Conservation (phyloP, 2,888 invertebrate species). For the Choristoneura rosaceana region DNA sequence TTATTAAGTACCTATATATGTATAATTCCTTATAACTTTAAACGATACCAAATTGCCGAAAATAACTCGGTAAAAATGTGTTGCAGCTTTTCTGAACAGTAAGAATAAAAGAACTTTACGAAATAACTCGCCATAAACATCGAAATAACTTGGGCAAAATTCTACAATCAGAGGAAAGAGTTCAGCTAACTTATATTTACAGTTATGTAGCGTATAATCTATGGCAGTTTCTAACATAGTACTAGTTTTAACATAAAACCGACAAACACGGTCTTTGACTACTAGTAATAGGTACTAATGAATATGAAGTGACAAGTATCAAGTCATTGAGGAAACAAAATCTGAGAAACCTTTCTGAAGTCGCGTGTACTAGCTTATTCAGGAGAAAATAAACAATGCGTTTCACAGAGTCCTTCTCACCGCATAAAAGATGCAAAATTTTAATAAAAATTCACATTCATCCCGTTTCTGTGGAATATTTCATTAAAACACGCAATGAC, state of each 20-base stretch:
- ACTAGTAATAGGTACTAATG: not conserved
- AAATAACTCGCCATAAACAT: no score
- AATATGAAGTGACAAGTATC: not conserved
- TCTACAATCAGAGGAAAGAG: no score
- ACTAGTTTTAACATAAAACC: not conserved
- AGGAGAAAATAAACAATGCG: conserved; percentile 48
- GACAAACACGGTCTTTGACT: not conserved
- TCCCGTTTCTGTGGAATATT: conserved; percentile 72
- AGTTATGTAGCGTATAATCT: no score
- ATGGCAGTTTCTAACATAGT: not conserved
- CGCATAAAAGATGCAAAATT: conserved; percentile 75
- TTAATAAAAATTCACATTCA: conserved; percentile 68
- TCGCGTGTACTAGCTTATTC: conserved; percentile 38
- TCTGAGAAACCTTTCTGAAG: not conserved
- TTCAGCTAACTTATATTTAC: no score
- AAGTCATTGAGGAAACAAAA: not conserved
- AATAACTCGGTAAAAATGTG: no score
- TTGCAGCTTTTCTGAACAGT: no score
- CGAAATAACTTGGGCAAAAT: no score
- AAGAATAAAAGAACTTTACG: no score
- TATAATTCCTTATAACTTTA: no score
- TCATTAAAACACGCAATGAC: conserved; percentile 80
- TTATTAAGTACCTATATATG: no score
- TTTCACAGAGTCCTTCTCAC: conserved; percentile 62
- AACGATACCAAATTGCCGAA: no score